Evolutionary conservation across 2,888 invertebrate genomes (phyloP), one percentile per base, ranked within the genome.

Genomic region (Tetragnatha montana): DNA sequence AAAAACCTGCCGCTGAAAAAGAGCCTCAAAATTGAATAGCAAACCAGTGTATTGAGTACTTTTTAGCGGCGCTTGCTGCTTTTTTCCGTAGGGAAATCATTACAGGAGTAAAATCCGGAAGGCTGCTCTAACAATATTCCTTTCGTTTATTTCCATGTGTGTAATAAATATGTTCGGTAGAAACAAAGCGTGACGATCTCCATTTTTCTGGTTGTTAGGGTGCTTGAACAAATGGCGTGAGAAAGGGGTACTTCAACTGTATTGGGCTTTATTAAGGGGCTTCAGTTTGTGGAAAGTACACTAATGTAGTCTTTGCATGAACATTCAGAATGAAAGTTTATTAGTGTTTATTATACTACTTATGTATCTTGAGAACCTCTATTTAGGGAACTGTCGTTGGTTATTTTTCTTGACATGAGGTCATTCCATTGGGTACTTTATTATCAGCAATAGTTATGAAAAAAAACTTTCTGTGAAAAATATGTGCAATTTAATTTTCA

Each of bases 51-150:
- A 60, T 78, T 60, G 71, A 50, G 19, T 22, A 74, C 73, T 21
- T 71, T 60, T 82, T 73, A 51, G 81, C 71, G 73, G 35, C 22
- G 73, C 81, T 50, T 17, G 71, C 73, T 82, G 81, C 73, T 71
- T 82, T 70, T 71, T 69, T 81, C 49, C 50, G 50, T 60, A 22
- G 81, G 81, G 81, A 82, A 82, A 82, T 82, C 81, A 82, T 82
- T 73, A 82, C 21, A 74, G 35, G 74, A 82, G 73, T 82, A 74
- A 71, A 82, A 71, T 71, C n/a, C 50, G 49, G 81, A 81, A 74
- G 60, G 47, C 51, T 82, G 51, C 74, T 74, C 6, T 80, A 80
- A 70, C 80, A 80, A 80, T 69, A 80, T 82, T 51, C 22, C 51
- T 35, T 82, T 73, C 73, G 71, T 82, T 81, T 82, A 76, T 76